phyloP scores from a whole-genome alignment of 1,140 invertebrate species.

The Schlechtendalia chinensis region DNA sequence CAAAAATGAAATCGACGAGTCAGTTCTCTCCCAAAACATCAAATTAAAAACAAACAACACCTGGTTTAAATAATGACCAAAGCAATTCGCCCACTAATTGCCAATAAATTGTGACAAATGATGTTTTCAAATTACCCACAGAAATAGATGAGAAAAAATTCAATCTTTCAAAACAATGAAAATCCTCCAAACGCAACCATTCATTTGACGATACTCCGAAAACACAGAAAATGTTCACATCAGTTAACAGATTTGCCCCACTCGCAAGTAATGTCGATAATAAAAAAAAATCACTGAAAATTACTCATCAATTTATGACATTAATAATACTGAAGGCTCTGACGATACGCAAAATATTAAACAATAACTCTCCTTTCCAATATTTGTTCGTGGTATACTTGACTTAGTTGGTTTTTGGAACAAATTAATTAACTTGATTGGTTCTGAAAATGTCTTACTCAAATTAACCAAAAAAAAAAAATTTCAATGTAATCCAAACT shows the following conservation, averaged over 20 bases:
- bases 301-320: neutral
- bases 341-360: neutral
- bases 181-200: neutral
- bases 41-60: neutral
- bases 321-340: neutral
- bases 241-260: neutral
- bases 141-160: neutral
- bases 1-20: neutral
- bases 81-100: neutral
- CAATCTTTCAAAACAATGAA: neutral
- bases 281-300: neutral
- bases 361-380: conserved; percentile 9
- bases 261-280: neutral
- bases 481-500: conserved; percentile 17
- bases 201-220: too few species aligned
- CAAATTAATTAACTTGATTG: neutral
- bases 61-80: neutral
- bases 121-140: conserved; percentile 2
- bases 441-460: neutral
- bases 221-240: neutral
- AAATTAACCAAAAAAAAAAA: neutral
- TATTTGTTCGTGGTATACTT: neutral
- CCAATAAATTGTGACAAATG: neutral
- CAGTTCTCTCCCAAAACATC: neutral
- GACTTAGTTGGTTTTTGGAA: neutral